These are phyloP conservation scores for Drosophila melanosoma DNA, from an alignment of 2,888 invertebrate genomes.

Conservation along the genomic window DNA sequence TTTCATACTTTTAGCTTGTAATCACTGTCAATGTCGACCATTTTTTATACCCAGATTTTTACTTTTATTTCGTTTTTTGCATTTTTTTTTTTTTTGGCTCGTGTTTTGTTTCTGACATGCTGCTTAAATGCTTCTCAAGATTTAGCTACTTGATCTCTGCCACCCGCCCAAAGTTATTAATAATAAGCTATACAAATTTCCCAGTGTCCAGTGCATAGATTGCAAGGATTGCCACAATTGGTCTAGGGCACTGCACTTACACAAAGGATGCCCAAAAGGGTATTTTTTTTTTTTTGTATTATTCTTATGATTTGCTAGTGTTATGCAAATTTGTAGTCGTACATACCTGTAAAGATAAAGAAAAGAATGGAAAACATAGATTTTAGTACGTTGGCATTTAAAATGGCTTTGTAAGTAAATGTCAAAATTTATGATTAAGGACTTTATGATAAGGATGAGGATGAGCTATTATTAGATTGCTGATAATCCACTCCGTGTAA, in stretches of 20 bases:
- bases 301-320: conserved; percentile 34
- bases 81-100: conserved; percentile 16
- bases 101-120: conserved; percentile 78
- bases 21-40: conserved; percentile 79
- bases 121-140: conserved; percentile 80
- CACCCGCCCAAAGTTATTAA: conserved; percentile 76
- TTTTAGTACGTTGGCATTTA: conserved; percentile 51
- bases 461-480: conserved; percentile 2
- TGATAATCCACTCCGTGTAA: background rate
- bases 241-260: conserved; percentile 55
- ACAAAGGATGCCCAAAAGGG: conserved; percentile 58
- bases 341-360: conserved; percentile 74
- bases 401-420: conserved; percentile 46
- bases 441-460: conserved; percentile 6
- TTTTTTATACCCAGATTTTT: conserved; percentile 33
- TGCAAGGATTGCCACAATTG: conserved; percentile 40
- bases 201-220: conserved; percentile 71
- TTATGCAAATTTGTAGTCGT: conserved; percentile 65
- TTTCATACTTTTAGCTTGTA: conserved; percentile 81
- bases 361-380: conserved; percentile 31
- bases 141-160: conserved; percentile 78
- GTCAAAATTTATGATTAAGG: conserved; percentile 43
- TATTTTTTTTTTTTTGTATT: conserved; percentile 16
- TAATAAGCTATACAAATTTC: conserved; percentile 81
- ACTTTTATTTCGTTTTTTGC: background rate